Conservation (phyloP, 2,797 vertebrate species). For the Sebastiscus albofasciatus region DNA sequence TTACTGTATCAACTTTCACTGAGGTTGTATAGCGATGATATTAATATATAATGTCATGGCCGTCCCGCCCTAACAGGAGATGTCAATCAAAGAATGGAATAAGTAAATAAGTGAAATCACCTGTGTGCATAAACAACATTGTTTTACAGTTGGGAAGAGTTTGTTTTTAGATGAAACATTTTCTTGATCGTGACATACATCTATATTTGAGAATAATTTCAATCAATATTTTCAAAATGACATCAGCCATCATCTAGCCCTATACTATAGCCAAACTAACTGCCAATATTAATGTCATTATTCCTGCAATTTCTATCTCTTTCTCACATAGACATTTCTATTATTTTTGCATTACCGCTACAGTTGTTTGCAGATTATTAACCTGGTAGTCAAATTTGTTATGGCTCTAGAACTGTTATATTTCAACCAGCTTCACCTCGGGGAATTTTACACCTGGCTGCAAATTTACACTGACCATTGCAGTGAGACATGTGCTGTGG, state of each 20-base stretch:
- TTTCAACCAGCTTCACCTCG: not conserved
- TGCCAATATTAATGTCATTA: not conserved
- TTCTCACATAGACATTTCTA: not conserved
- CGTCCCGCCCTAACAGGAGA: no score
- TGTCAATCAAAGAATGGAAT: not conserved
- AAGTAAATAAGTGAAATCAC: not conserved
- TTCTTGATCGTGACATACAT: not conserved
- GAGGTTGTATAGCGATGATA: not conserved
- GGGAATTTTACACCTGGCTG: not conserved
- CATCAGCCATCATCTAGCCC: not conserved
- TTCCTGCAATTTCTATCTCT: not conserved
- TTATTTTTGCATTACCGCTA: slow-evolving; percentile 12
- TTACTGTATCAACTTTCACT: not conserved
- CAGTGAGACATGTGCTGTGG: not conserved
- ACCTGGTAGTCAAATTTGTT: not conserved
- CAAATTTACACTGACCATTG: not conserved
- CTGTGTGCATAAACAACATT: not conserved
- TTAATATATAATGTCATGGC: not conserved
- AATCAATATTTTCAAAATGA: not conserved
- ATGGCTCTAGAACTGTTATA: not conserved
- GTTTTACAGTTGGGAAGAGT: not conserved
- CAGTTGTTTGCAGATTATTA: slow-evolving; percentile 5
- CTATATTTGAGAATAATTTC: not conserved
- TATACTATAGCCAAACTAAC: not conserved
- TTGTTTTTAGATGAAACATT: not conserved